Evolutionary conservation across 2,113 vertebrate genomes (phyloP), one percentile per base, ranked within the genome.

Genomic region (Gobiocypris rarus): DNA sequence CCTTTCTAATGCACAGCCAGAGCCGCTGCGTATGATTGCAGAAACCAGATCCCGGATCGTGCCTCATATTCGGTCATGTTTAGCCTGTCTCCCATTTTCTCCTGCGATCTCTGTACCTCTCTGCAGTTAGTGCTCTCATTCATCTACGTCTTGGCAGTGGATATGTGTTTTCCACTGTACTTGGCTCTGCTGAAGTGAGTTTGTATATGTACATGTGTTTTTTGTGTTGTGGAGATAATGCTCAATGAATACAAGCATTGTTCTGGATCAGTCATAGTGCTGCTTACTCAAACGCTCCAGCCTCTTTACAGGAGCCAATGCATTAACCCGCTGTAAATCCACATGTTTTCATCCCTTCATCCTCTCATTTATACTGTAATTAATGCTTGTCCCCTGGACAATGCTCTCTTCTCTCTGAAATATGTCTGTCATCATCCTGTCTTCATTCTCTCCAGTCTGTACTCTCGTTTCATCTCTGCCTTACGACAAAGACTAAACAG

Each of bases 231-330:
- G 50, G n/a, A 28, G 81, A 79, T 83, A 73, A 84, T 63, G 41
- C 24, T 48, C 59, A 67, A 4, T 85, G 84, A 85, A 85, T 85
- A 71, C 38, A 10, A 59, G 76, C 75, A 83, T 88, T 83, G 84
- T 81, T 78, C 83, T 82, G 76, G 84, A 79, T 86, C 81, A 61
- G 56, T 41, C n/a, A n/a, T n/a, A n/a, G n/a, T n/a, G n/a, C n/a
- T n/a, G n/a, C 38, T 63, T 41, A 70, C 63, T 56, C 38, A 70
- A 52, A 26, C 28, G 22, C 67, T 43, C 83, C 34, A 83, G 50
- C 52, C 56, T 58, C 48, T 48, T 24, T 41, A 41, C 31, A 11
- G 24, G 8, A 79, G 56, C 50, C 76, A 79, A 63, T 48, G 8
- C 76, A 79, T 45, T 26, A 43, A 38, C 56, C 34, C 56, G 14